Evolutionary conservation across 2,888 invertebrate genomes (phyloP), one percentile per base, ranked within the genome.

Genomic region (Mimumesa dahlbomi): DNA sequence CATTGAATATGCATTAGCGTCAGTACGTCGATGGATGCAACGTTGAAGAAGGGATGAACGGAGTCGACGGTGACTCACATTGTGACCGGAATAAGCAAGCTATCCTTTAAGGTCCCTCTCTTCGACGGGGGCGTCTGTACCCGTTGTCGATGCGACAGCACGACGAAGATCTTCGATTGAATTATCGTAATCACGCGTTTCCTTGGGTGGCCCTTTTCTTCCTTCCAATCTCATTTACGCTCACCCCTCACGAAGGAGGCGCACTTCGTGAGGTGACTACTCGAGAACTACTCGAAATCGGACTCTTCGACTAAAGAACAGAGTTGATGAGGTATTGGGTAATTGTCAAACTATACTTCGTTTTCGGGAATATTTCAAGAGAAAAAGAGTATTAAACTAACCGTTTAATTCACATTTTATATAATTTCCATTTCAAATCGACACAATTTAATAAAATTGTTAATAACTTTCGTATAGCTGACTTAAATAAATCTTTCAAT

Each of bases 1-100:
- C 84, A 84, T 85, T 87, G 87, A 87, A 87, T 87, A 87, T 86
- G 87, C 86, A 86, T 87, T 84, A 85, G 84, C 79, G 83, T 83
- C 81, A 80, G 79, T 73, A 67, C 79, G 81, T 75, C 69, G 75
- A 73, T 79, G 75, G 79, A 76, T 79, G 78, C 78, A 76, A 76
- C 75, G 77, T 68, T 68, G 79, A 56, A 71, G 74, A 57, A 74
- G 57, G 73, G 62, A 71, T 61, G 73, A 64, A 68, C 62, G 71
- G 75, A 76, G 69, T 75, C 66, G 79, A 71, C 77, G 77, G 77
- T 73, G 76, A 80, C 78, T 84, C 76, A 75, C 74, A 82, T 81
- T 84, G 81, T 82, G 83, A 84, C 75, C 73, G 76, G 84, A 85
- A 83, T 84, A 84, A 83, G 79, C 78, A 80, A 84, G 80, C 74